Base-by-base conservation (phyloP, 1,140 invertebrate species). In the Heterodera schachtii region DNA sequence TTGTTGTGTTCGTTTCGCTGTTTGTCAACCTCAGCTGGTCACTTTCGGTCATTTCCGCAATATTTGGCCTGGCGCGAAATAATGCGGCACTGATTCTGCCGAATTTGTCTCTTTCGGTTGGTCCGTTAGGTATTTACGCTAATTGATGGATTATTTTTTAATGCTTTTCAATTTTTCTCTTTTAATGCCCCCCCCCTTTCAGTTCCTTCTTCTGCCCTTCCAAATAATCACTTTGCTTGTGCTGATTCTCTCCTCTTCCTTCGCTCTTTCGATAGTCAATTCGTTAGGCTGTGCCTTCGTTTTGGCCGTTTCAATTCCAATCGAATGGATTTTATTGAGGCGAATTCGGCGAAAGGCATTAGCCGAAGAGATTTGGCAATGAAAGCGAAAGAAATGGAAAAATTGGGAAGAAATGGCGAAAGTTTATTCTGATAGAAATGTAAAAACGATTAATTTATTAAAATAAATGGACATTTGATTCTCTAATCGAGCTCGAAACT, bases 401-500 rank as follows among this genome's bases (percentile, higher is more conserved):
- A 69, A 69, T 9, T 9, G 7, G 41, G 67, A n/a, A 69, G 67
- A 7, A 43, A 69, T 69, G n/a, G n/a, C 67, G 67, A 19, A 21
- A 8, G 8, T 9, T 69, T 43, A 9, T 31, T 69, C 67, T 69
- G 67, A 69, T n/a, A 21, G 31, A 31, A 31, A 31, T 31, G 31
- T 31, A 31, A 0, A 31, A 31, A 31, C 31, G 31, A 31, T 31
- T 31, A 31, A 31, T 31, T 31, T 31, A 31, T 31, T 31, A 31
- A 31, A 31, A 31, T 31, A 31, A 31, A 69, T 69, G 67, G 67
- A 19, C 31, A 71, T 43, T 71, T 41, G 11, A 41, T 71, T 16
- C 41, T 13, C 31, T 78, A 66, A 69, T 78, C 60, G 49, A 70
- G 46, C 13, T 78, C 77, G 70, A 78, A 78, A 47, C 77, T 78